Evolutionary conservation across 2,797 vertebrate genomes (phyloP).

Genomic region (Chelmon rostratus): DNA sequence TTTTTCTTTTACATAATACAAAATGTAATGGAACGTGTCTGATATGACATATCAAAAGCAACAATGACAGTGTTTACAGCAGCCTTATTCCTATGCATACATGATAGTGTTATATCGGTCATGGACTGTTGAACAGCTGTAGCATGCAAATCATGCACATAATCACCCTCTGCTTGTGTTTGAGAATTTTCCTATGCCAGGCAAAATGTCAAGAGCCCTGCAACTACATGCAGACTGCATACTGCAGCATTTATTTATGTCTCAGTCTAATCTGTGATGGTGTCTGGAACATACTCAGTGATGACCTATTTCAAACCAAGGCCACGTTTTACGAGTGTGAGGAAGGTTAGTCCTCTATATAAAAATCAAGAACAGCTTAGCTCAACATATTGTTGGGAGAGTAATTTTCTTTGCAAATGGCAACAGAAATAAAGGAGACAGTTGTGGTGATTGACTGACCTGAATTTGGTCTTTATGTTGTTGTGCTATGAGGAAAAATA

Average conservation of each 20-base stretch:
- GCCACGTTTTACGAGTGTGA: neutral
- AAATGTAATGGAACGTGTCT: neutral
- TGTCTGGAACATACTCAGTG: constrained; percentile 3
- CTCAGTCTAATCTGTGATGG: constrained; percentile 36
- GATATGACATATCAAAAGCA: constrained; percentile 7
- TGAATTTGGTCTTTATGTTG: neutral
- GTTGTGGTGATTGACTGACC: neutral
- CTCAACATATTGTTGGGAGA: neutral
- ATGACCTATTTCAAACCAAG: constrained; percentile 28
- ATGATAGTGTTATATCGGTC: constrained; percentile 18
- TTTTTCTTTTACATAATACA: neutral
- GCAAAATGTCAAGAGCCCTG: constrained; percentile 35
- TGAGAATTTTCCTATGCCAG: constrained; percentile 14
- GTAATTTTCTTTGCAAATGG: neutral
- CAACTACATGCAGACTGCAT: constrained; percentile 17
- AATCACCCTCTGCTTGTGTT: constrained; percentile 21
- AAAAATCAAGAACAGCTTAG: neutral
- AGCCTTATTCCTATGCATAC: constrained; percentile 14
- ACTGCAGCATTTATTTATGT: constrained; percentile 58
- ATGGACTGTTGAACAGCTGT: constrained; percentile 14
- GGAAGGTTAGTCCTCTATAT: too few relatives aligned
- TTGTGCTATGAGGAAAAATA: neutral
- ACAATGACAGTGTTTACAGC: constrained; percentile 9
- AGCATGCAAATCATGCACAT: constrained; percentile 28
- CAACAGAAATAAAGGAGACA: neutral